phyloP scores from a whole-genome alignment of 2,888 invertebrate genomes.

The Augochlorella aurata region DNA sequence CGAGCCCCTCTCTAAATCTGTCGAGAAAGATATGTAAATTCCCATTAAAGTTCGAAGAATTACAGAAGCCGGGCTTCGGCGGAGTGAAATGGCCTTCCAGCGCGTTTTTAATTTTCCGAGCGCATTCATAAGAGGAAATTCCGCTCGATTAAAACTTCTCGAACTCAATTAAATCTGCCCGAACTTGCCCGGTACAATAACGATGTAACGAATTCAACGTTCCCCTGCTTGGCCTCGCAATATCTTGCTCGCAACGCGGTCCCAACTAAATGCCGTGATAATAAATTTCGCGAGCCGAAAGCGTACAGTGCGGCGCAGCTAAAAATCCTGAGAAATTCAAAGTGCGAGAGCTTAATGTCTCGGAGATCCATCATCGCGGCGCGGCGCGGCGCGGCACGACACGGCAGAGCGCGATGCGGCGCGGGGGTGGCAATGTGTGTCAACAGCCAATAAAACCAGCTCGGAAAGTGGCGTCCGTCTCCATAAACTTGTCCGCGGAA shows the following conservation, averaged over 20 bases:
- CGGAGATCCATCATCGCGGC: no score
- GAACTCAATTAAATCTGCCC: not conserved
- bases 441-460: not conserved
- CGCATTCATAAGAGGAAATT: not conserved
- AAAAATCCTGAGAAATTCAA: no score
- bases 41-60: not conserved
- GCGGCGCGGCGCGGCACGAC: no score
- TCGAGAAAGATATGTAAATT: not conserved
- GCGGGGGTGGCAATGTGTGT: not conserved
- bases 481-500: not conserved
- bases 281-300: no score
- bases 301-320: no score
- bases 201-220: not conserved
- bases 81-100: not conserved
- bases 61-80: not conserved
- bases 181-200: not conserved
- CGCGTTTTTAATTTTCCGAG: not conserved
- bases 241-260: no score
- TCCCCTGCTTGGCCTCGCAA: no score
- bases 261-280: no score
- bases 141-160: not conserved
- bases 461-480: not conserved
- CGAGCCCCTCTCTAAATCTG: no score
- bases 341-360: no score
- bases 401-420: no score